Evolutionary conservation across 2,888 invertebrate genomes (phyloP).

Genomic region (Lasioglossum morio): DNA sequence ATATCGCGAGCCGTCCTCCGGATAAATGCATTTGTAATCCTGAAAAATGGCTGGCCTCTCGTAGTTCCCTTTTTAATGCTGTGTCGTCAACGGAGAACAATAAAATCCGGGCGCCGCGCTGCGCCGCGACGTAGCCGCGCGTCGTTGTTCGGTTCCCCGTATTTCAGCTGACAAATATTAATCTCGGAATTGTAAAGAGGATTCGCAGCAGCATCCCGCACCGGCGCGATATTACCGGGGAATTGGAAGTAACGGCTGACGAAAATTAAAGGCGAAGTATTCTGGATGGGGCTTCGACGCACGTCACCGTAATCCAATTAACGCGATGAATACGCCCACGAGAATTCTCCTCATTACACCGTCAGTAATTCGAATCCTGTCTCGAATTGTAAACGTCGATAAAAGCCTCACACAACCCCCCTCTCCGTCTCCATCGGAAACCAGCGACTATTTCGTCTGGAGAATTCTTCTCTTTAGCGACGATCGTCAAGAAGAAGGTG

Average conservation of each 20-base stretch:
- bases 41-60: not conserved
- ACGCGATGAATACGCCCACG: constrained; percentile 35
- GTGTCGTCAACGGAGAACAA: constrained; percentile 1
- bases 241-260: constrained; percentile 47
- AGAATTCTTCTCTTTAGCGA: not conserved
- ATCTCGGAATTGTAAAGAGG: constrained; percentile 36
- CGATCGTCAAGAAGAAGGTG: not conserved
- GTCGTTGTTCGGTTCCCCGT: constrained; percentile 26
- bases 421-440: fast-evolving
- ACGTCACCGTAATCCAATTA: constrained; percentile 50
- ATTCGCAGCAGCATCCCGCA: constrained; percentile 7
- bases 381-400: constrained; percentile 6
- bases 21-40: not conserved
- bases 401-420: not conserved
- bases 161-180: constrained; percentile 55
- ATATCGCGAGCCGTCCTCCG: not conserved
- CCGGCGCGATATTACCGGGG: constrained; percentile 42
- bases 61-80: not conserved
- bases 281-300: constrained; percentile 25
- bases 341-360: constrained; percentile 48
- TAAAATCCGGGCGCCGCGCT: not conserved
- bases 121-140: constrained; percentile 4
- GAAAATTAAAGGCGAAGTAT: constrained; percentile 49
- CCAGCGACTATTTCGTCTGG: not conserved
- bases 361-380: constrained; percentile 31